Evolutionary conservation across 1,140 invertebrate genomes (phyloP).

Genomic region (Drosophila gunungcola): DNA sequence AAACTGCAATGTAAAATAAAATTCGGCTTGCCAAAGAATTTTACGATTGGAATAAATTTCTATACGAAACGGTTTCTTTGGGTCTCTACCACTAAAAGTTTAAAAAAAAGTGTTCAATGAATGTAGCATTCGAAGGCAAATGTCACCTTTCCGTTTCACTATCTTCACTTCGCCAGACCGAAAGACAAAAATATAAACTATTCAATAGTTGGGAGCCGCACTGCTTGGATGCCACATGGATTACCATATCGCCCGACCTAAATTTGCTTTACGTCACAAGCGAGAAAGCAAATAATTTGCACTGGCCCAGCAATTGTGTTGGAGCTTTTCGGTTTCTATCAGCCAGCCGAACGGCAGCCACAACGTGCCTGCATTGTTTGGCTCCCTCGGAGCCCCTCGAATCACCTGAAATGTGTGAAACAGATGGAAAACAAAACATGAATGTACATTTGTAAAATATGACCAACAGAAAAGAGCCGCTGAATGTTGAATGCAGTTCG

Average conservation of each 20-base stretch:
- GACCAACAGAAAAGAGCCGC: not conserved
- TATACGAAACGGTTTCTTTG: too few species aligned
- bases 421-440: conserved; percentile 12
- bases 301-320: conserved; percentile 34
- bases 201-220: not conserved
- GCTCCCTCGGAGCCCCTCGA: not conserved
- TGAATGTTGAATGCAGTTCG: conserved; percentile 16
- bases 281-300: conserved; percentile 68
- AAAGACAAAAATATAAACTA: conserved; percentile 11
- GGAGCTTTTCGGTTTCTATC: conserved; percentile 26
- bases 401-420: conserved; percentile 33
- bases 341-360: conserved; percentile 5
- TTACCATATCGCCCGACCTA: conserved; percentile 38
- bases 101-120: not conserved
- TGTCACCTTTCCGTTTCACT: not conserved
- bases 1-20: too few species aligned
- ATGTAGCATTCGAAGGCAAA: not conserved
- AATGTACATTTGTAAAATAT: conserved; percentile 1
- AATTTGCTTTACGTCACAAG: conserved; percentile 42
- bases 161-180: not conserved
- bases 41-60: too few species aligned
- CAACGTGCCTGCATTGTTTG: conserved; percentile 61
- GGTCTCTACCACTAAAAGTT: not conserved
- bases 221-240: conserved; percentile 2
- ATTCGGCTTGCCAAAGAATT: too few species aligned